phyloP scores from a whole-genome alignment of 2,113 vertebrate genomes.

The Melanocharis versteri region DNA sequence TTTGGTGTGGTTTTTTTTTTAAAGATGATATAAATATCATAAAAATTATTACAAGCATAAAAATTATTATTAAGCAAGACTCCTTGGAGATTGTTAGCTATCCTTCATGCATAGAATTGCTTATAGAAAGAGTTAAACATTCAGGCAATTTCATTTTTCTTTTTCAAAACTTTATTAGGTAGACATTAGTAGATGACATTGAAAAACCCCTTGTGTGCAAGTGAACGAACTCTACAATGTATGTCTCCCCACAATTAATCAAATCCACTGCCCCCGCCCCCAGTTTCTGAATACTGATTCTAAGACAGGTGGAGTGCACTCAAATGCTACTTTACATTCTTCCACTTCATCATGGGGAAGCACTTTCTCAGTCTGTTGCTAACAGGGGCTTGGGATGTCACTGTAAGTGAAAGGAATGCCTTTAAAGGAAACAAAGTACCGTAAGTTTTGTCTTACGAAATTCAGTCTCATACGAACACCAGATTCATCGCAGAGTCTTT shows the following conservation, averaged over 20 bases:
- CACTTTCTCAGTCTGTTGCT: slow-evolving; percentile 1
- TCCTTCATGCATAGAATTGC: not conserved
- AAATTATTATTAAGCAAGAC: not conserved
- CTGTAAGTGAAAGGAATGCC: slow-evolving; percentile 23
- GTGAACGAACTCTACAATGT: slow-evolving; percentile 37
- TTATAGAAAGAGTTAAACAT: slow-evolving; percentile 13
- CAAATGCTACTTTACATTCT: not conserved
- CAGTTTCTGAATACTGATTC: not conserved
- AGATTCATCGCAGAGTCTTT: not conserved
- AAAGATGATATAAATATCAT: not conserved
- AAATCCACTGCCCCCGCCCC: not conserved
- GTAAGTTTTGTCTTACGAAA: slow-evolving; percentile 10
- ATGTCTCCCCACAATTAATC: not conserved
- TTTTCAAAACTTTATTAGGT: slow-evolving; percentile 72
- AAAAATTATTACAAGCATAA: not conserved
- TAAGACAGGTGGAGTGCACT: not conserved
- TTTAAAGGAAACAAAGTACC: slow-evolving; percentile 15
- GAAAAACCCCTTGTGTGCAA: slow-evolving; percentile 21
- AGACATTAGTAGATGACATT: slow-evolving; percentile 45
- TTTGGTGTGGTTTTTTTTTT: not conserved
- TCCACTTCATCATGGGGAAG: not conserved
- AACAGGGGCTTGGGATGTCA: not conserved
- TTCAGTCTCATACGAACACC: not conserved
- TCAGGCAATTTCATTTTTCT: slow-evolving; percentile 33
- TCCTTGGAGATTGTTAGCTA: not conserved